A percentile compares a stretch with the other conserved stretches of the same genome.
Evolutionary conservation across 1,140 invertebrate genomes (phyloP).

Genomic region (Chymomyza costata): DNA sequence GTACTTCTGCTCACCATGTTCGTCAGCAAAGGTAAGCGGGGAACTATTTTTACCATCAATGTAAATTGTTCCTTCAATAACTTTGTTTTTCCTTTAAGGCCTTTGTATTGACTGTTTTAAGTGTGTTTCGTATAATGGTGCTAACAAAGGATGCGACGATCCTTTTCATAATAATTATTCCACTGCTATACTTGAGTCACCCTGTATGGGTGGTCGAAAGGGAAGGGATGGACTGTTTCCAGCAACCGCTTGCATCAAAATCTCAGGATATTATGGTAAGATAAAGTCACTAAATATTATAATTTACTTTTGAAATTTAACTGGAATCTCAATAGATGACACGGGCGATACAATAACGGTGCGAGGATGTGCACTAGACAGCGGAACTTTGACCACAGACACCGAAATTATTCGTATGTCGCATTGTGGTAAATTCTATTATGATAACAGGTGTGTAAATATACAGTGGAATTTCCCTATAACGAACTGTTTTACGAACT

Average conservation of each 20-base stretch:
- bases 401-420: conserved; percentile 95
- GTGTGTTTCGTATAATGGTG: conserved; percentile 93
- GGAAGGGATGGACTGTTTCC: conserved; percentile 94
- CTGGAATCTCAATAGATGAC: conserved; percentile 79
- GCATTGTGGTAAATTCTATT: conserved; percentile 93
- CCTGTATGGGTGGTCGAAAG: conserved; percentile 95
- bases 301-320: conserved; percentile 2
- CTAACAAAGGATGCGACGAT: conserved; percentile 93
- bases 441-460: conserved; percentile 84
- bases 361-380: conserved; percentile 92
- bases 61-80: too few species aligned
- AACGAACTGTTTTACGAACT: too few species aligned
- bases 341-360: conserved; percentile 87
- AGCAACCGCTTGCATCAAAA: conserved; percentile 97
- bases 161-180: conserved; percentile 97
- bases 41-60: too few species aligned
- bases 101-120: conserved; percentile 95
- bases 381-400: conserved; percentile 92
- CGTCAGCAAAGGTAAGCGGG: conserved; percentile 48
- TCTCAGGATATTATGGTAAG: conserved; percentile 89
- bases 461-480: too few species aligned
- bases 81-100: conserved; percentile 60
- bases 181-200: conserved; percentile 87
- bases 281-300: conserved; percentile 11
- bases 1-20: conserved; percentile 45